Base-by-base conservation (phyloP, 2,797 vertebrate genomes). In the Melanotaenia parkinsoni region DNA sequence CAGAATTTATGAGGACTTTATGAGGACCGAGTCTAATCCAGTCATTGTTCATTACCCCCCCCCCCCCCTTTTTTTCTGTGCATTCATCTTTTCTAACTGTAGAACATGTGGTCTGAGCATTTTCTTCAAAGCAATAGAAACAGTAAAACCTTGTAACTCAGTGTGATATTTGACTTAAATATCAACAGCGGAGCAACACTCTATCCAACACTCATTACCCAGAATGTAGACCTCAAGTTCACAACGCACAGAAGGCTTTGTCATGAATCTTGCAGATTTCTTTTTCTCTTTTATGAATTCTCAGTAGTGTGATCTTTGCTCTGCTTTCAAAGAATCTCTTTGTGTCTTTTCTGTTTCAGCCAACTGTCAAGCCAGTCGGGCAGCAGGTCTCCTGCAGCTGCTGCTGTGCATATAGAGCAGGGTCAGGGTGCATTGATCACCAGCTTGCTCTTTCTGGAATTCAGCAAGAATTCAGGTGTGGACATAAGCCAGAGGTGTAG, bases 341-440 rank as follows among this genome's bases (percentile, higher is more conserved):
- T 78, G 72, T 67, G 67, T 66, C 87, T 89, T 80, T 86, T 86
- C 74, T 80, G 74, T 45, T 71, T 60, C 32, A 66, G 86, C 81
- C 83, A 83, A 83, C 60, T 63, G 86, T 70, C 74, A 70, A 40
- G 71, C 58, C 54, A 68, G 59, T 58, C 50, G 24, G 72, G 72
- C 85, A 76, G 54, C 81, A 68, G 84, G 84, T 79, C 81, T 77
- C 85, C 81, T 57, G 78, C 78, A 76, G 85, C 76, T 69, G 77
- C 79, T 78, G 80, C 67, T 64, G 63, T 81, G 89, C 86, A 88
- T 83, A 51, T 70, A 79, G 83, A 88, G 67, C 77, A 76, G 73
- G 75, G 77, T 63, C 76, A 37, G 58, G 72, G 76, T 14, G 69
- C 86, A 85, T 58, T 72, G 35, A 81, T 86, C 77, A 66, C 67